Evolutionary conservation across 2,888 invertebrate species (phyloP).

Genomic region (Ophion slaviceki): DNA sequence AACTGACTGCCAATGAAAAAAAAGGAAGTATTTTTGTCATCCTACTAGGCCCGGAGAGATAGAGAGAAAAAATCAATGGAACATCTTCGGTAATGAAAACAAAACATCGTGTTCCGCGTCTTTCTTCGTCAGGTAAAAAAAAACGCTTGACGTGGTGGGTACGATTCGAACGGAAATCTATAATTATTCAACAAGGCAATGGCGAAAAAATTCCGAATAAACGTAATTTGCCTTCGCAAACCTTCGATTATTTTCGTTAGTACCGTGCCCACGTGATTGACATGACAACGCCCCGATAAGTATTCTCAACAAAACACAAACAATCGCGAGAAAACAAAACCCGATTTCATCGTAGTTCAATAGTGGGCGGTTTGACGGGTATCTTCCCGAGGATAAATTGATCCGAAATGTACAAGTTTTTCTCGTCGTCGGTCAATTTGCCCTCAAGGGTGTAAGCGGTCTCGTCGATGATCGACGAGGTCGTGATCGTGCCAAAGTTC

Average conservation of each 20-base stretch:
- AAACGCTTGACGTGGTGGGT: neutral
- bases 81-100: neutral
- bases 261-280: neutral
- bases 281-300: constrained; percentile 56
- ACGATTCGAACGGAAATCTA: constrained; percentile 2
- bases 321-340: neutral
- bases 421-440: constrained; percentile 79
- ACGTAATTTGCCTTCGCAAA: neutral
- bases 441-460: constrained; percentile 74
- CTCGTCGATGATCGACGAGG: constrained; percentile 72
- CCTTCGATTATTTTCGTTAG: neutral
- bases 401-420: constrained; percentile 74
- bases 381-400: constrained; percentile 77
- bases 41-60: neutral
- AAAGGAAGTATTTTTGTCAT: neutral
- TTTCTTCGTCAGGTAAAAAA: too few species aligned
- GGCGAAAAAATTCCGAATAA: neutral
- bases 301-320: constrained; percentile 18
- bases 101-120: neutral
- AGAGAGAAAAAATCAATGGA: constrained; percentile 14
- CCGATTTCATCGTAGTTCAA: constrained; percentile 74
- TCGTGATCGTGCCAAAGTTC: constrained; percentile 65
- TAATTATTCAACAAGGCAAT: neutral
- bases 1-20: constrained; percentile 31
- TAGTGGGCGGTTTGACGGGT: constrained; percentile 79